These are phyloP conservation scores for Thalassophryne amazonica DNA, from an alignment of 2,797 vertebrate genomes.

Conservation along the genomic window DNA sequence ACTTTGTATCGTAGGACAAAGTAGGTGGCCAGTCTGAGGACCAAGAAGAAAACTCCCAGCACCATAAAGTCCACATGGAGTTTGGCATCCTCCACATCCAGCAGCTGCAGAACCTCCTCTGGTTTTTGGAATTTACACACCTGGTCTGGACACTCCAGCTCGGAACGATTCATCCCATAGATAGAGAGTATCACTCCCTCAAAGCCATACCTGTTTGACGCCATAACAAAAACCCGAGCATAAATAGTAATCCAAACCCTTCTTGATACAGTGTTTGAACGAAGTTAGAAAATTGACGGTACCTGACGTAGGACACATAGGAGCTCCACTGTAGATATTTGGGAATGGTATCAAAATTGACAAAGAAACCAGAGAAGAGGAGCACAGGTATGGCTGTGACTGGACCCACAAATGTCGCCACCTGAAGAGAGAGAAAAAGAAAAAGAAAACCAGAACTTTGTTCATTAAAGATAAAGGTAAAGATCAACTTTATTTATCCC, in stretches of 20 bases:
- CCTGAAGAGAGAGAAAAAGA: too few species aligned
- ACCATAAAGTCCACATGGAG: slow-evolving; percentile 97
- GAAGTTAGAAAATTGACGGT: slow-evolving; percentile 5
- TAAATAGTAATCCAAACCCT: too few species aligned
- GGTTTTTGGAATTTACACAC: slow-evolving; percentile 92
- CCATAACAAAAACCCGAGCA: background rate
- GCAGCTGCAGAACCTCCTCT: slow-evolving; percentile 87
- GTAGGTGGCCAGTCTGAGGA: slow-evolving; percentile 92
- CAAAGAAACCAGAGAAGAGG: slow-evolving; percentile 97
- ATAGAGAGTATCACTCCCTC: slow-evolving; percentile 96
- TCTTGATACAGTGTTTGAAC: background rate
- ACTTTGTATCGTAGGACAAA: slow-evolving; percentile 95
- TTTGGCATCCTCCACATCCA: slow-evolving; percentile 94
- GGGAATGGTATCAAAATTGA: slow-evolving; percentile 98
- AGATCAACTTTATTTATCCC: too few species aligned
- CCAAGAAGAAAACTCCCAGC: slow-evolving; percentile 90
- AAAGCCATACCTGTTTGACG: slow-evolving; percentile 88
- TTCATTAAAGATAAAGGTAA: too few species aligned
- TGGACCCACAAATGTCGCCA: slow-evolving; percentile 95
- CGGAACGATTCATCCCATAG: slow-evolving; percentile 94
- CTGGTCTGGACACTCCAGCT: slow-evolving; percentile 84
- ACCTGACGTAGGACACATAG: slow-evolving; percentile 98
- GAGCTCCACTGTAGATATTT: slow-evolving; percentile 98
- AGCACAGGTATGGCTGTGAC: slow-evolving; percentile 96
- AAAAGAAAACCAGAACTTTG: too few species aligned